Conservation (phyloP, 2,797 vertebrate genomes). For the Bryconaethiops microstoma region DNA sequence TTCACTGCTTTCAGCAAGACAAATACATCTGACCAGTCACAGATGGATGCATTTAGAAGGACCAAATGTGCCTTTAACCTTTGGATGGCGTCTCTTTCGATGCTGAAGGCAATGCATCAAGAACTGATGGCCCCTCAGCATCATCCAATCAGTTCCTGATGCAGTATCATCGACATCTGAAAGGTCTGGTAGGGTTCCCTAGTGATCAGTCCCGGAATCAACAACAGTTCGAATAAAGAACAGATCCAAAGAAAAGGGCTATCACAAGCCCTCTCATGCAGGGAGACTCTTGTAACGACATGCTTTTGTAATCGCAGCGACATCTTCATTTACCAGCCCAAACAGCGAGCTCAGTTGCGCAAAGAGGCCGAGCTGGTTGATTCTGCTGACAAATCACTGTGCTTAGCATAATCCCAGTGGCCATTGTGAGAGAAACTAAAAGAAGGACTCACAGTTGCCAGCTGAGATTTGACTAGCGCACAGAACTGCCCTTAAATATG, state of each 20-base stretch:
- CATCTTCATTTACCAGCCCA: conserved; percentile 76
- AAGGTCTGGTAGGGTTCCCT: conserved; percentile 49
- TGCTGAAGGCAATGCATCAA: conserved; percentile 99
- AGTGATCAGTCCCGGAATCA: not conserved
- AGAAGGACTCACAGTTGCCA: conserved; percentile 90
- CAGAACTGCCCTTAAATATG: conserved; percentile 67
- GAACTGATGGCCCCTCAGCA: conserved; percentile 89
- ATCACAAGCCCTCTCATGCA: not conserved
- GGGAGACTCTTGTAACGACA: conserved; percentile 22
- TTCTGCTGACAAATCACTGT: conserved; percentile 68
- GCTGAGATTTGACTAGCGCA: conserved; percentile 92
- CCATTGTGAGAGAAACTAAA: conserved; percentile 79
- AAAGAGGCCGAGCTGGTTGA: conserved; percentile 71
- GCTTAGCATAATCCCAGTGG: conserved; percentile 87
- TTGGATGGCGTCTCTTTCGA: conserved; percentile 79
- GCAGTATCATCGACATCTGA: conserved; percentile 99
- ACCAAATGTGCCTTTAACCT: not conserved
- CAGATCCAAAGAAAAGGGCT: not conserved
- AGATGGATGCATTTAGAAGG: not conserved
- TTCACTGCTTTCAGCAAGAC: not conserved
- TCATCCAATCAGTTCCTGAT: conserved; percentile 99
- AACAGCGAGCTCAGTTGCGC: conserved; percentile 65
- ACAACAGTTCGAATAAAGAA: not conserved
- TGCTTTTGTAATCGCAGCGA: conserved; percentile 75
- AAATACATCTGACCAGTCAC: not conserved